Evolutionary conservation across 2,797 vertebrate species (phyloP).

Genomic region (Scolopax rusticola): DNA sequence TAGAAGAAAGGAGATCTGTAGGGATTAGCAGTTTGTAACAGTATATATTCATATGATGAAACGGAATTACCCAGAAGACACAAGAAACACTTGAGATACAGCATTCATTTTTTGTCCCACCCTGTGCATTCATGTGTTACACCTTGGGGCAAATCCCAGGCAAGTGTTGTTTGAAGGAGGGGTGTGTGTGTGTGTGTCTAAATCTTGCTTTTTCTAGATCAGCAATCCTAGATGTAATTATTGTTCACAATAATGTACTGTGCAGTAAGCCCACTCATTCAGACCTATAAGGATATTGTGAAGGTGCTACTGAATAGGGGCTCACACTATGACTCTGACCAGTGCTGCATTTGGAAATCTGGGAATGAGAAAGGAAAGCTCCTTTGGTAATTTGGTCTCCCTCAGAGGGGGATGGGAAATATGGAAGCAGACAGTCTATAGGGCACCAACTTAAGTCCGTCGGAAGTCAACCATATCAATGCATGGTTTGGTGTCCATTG

Average conservation of each 20-base stretch:
- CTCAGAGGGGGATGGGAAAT: neutral
- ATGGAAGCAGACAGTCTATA: neutral
- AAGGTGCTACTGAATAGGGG: neutral
- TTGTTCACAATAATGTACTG: neutral
- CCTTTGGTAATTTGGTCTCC: neutral
- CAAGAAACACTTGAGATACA: neutral
- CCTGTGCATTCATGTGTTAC: neutral
- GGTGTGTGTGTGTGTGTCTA: rapidly evolving
- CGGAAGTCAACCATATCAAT: neutral
- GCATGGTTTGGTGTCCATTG: neutral
- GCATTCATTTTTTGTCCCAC: neutral
- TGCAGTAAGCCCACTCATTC: neutral
- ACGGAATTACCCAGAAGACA: neutral
- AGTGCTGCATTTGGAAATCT: neutral
- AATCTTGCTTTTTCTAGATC: neutral
- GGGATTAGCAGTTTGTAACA: neutral
- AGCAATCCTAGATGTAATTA: neutral
- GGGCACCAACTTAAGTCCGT: neutral
- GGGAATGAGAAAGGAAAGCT: neutral
- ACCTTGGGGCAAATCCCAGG: neutral
- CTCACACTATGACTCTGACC: neutral
- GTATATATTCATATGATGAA: neutral
- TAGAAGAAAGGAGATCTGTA: neutral
- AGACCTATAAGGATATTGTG: neutral
- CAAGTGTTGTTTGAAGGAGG: neutral